Conservation (phyloP, 2,888 invertebrate species). For the Thecophora atra region DNA sequence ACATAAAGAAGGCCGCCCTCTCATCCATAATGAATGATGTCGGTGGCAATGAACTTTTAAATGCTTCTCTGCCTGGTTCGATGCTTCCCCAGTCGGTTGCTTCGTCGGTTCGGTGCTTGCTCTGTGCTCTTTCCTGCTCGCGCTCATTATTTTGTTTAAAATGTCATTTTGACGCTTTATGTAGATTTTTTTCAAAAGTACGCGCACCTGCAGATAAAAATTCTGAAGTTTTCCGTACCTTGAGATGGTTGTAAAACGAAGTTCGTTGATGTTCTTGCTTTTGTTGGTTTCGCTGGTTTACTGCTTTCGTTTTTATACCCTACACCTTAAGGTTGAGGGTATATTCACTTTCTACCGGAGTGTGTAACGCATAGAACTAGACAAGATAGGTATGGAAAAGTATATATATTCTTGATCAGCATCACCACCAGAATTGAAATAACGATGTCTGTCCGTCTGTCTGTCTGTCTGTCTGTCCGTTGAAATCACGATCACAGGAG, state of each 20-base stretch:
- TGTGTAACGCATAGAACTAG: no score
- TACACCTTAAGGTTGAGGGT: no score
- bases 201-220: slow-evolving; percentile 34
- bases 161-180: slow-evolving; percentile 40
- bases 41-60: slow-evolving; percentile 66
- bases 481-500: no score
- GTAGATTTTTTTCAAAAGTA: slow-evolving; percentile 27
- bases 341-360: no score
- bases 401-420: no score
- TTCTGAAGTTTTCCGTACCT: slow-evolving; percentile 24
- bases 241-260: neutral
- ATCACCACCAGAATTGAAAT: no score
- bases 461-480: no score
- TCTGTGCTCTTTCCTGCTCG: neutral
- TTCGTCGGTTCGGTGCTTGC: neutral
- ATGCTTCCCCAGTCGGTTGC: neutral
- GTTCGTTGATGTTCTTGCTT: no score
- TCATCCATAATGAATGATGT: slow-evolving; percentile 63
- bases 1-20: slow-evolving; percentile 53
- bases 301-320: slow-evolving; percentile 15
- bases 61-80: slow-evolving; percentile 54
- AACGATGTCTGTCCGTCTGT: no score
- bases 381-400: no score
- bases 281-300: neutral
- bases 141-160: slow-evolving; percentile 20